These are phyloP conservation scores for Molorchus minor DNA, from an alignment of 2,888 invertebrate species.

Conservation along the genomic window DNA sequence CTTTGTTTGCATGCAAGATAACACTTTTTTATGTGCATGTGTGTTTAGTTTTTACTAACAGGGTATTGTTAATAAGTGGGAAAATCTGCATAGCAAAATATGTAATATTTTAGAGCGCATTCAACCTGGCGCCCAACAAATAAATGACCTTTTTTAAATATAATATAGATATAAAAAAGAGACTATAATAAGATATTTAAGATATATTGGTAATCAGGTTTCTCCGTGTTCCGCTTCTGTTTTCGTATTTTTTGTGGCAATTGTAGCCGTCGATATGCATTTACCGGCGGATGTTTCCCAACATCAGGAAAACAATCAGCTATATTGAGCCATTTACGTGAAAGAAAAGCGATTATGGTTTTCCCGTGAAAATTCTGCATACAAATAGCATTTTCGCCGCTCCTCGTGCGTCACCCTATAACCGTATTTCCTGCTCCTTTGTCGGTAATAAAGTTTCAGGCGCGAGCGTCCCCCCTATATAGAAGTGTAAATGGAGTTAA, in stretches of 20 bases:
- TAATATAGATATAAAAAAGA: background rate
- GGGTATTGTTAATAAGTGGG: background rate
- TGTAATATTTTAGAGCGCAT: no score
- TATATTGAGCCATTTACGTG: background rate
- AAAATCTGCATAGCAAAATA: no score
- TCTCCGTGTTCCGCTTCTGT: background rate
- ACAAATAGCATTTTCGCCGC: background rate
- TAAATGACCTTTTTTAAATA: no score
- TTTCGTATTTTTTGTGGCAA: background rate
- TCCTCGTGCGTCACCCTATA: background rate
- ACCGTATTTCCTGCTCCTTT: background rate
- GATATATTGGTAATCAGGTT: background rate
- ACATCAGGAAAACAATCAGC: background rate
- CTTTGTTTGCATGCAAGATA: constrained; percentile 21
- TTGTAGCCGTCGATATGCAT: background rate
- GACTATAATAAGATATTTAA: background rate
- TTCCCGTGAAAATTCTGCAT: background rate
- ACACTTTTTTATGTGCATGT: constrained; percentile 24
- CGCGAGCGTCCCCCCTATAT: no score
- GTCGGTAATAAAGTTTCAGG: no score
- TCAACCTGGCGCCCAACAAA: no score
- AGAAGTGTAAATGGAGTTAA: no score
- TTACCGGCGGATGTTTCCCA: background rate
- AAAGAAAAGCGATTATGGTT: background rate
- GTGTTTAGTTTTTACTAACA: constrained; percentile 8